These are phyloP conservation scores for Tachycineta bicolor DNA, from an alignment of 2,113 vertebrate species.

Conservation along the genomic window DNA sequence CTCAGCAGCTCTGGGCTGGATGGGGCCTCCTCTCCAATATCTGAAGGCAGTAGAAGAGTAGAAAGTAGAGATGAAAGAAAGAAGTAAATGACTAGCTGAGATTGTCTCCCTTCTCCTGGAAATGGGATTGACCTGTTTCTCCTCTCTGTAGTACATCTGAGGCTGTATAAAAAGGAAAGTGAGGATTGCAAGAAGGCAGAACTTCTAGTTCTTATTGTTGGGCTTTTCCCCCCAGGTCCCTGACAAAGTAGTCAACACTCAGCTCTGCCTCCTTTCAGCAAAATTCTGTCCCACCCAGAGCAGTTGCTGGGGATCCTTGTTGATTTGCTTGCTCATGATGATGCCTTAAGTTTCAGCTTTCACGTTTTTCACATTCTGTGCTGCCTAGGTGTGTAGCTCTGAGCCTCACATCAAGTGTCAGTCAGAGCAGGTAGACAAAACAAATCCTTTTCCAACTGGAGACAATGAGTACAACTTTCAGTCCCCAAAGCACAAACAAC, in stretches of 20 bases:
- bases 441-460: background rate
- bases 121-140: background rate
- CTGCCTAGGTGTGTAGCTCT: background rate
- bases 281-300: background rate
- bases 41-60: background rate
- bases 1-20: background rate
- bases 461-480: background rate
- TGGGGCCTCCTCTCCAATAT: background rate
- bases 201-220: background rate
- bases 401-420: background rate
- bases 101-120: background rate
- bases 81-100: background rate
- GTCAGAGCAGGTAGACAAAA: background rate
- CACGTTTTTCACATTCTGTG: background rate
- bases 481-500: background rate
- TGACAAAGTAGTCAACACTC: background rate
- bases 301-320: background rate
- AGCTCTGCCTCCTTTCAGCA: background rate
- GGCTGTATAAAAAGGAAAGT: background rate
- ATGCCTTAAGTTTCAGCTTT: background rate
- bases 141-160: background rate
- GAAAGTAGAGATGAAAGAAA: background rate
- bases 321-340: background rate
- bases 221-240: rapidly evolving
- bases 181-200: background rate